Base-by-base conservation (phyloP, 2,888 invertebrate species). In the Xiphydria camelus region DNA sequence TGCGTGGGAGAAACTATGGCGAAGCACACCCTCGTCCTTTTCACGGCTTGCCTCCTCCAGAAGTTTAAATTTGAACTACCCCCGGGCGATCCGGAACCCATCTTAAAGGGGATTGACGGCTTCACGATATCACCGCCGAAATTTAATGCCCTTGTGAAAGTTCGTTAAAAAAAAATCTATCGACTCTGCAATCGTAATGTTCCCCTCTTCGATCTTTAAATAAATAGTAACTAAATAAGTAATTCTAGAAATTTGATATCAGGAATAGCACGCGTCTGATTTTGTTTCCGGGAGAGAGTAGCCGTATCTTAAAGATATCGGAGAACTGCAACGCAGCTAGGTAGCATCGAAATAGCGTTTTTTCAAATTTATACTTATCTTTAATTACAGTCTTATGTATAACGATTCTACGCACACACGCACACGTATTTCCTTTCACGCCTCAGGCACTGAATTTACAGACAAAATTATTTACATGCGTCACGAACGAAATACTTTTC, bases 1-100 rank as follows among this genome's bases (percentile, higher is more conserved):
- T 86, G 86, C 60, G 77, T 85, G 1, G 86, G 86, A 1, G 85
- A 86, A 67, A 75, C 79, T 1, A 65, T 86, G 33, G 86, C 85
- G 0, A 83, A 81, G 59, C 79, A 83, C 0, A 83, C 81, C 55
- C 73, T 83, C 41, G 84, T 84, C 60, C 73, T 84, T 46, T 79
- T 80, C 38, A 81, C 83, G 46, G 79, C 82, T 1, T 78, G 82
- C 2, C 70, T 86, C 2, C 57, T 86, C 4, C 83, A 84, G 58
- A 80, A 80, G 51, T 83, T 78, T 47, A 50, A 57, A 37, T 69
- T 80, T 45, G 60, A 71, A 37, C 61, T 75, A 19, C 67, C 64
- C 38, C 59, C 37, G 3, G 31, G 17, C 4, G 43, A 43, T 12
- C 19, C 29, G 3, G 14, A 15, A 2, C 43, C 43, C 0, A 18